Conservation (phyloP, 2,797 vertebrate species). For the Ficedula albicollis region DNA sequence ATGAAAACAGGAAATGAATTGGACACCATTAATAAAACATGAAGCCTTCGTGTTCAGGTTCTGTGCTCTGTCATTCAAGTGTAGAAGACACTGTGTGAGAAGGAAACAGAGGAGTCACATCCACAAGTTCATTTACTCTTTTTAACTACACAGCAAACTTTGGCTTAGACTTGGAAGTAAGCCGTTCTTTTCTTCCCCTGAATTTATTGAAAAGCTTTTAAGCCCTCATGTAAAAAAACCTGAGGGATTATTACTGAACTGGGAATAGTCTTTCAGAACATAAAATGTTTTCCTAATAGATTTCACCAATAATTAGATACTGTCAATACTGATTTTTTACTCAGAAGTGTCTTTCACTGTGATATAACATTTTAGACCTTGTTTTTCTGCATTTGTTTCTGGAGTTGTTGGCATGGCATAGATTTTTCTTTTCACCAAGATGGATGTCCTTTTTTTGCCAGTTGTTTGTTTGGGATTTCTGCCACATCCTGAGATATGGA, state of each 20-base stretch:
- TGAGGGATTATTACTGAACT: background rate
- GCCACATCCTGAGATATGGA: fast-evolving
- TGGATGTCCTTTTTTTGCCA: background rate
- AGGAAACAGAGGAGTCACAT: slow-evolving; percentile 24
- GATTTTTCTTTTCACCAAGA: background rate
- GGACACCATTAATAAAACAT: slow-evolving; percentile 81
- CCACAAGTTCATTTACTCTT: slow-evolving; percentile 41
- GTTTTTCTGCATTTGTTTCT: background rate
- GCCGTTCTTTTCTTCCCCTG: background rate
- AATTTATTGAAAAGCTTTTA: background rate
- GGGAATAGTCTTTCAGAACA: background rate
- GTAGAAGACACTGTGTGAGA: slow-evolving; percentile 19
- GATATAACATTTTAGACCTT: background rate
- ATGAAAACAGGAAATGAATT: slow-evolving; percentile 79
- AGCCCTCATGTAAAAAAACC: background rate
- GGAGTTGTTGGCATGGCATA: background rate
- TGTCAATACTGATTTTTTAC: background rate
- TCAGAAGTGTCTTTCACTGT: background rate
- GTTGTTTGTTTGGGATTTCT: background rate
- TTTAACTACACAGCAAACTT: slow-evolving; percentile 39
- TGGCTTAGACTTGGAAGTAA: background rate
- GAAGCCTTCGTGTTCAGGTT: slow-evolving; percentile 60
- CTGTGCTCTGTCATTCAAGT: slow-evolving; percentile 58
- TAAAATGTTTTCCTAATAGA: background rate
- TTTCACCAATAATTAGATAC: background rate